Conservation (phyloP, 2,113 vertebrate species). For the Ophthalmolycus amberensis region DNA sequence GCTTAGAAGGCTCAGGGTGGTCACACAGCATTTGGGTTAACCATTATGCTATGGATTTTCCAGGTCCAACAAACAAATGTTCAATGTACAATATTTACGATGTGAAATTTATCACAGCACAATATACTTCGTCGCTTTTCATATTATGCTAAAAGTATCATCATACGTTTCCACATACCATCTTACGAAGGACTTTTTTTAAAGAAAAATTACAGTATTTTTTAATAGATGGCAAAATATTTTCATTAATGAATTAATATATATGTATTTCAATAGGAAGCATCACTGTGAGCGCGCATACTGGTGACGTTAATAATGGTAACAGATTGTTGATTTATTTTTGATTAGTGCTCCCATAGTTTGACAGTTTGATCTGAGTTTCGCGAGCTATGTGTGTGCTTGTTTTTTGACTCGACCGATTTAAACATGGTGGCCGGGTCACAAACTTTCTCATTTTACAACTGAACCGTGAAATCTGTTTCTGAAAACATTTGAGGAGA, state of each 20-base stretch:
- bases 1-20: constrained; percentile 31
- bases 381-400: too few relatives aligned
- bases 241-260: too few relatives aligned
- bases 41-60: constrained; percentile 17
- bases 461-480: not conserved
- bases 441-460: too few relatives aligned
- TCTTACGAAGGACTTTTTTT: not conserved
- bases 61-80: not conserved
- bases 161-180: not conserved
- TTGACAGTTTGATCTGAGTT: too few relatives aligned
- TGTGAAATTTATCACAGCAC: not conserved
- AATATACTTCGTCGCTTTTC: not conserved
- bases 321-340: not conserved
- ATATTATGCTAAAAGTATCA: not conserved
- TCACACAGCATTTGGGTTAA: constrained; percentile 37
- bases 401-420: too few relatives aligned
- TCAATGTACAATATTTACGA: not conserved
- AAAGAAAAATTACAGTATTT: not conserved
- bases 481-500: not conserved
- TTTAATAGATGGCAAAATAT: not conserved
- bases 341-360: too few relatives aligned
- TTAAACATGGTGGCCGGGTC: too few relatives aligned
- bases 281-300: too few relatives aligned
- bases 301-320: too few relatives aligned
- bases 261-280: too few relatives aligned